Conservation (phyloP, 2,113 vertebrate species). For the Pholis gunnellus region DNA sequence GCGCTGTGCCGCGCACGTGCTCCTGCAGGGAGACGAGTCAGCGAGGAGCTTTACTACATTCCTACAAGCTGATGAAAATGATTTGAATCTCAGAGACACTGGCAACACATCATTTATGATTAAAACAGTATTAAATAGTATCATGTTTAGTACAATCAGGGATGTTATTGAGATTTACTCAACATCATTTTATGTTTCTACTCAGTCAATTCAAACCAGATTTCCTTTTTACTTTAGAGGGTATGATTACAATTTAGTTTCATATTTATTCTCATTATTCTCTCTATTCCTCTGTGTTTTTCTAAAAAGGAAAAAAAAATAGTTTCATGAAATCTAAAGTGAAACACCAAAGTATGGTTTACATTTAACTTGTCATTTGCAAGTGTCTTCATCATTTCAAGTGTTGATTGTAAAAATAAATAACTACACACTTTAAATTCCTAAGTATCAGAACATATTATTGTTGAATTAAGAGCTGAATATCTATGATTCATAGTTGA, state of each 20-base stretch:
- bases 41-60: constrained; percentile 22
- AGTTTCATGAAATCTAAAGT: too few relatives aligned
- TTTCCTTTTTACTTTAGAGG: too few relatives aligned
- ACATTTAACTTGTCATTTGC: too few relatives aligned
- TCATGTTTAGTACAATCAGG: not conserved
- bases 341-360: too few relatives aligned
- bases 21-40: constrained; percentile 24
- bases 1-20: not conserved
- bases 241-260: too few relatives aligned
- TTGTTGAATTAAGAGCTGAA: not conserved
- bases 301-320: not conserved
- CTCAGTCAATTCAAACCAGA: not conserved
- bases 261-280: too few relatives aligned
- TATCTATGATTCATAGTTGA: not conserved
- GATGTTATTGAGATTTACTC: not conserved
- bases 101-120: not conserved
- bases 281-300: too few relatives aligned
- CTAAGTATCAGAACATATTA: not conserved
- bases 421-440: not conserved
- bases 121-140: not conserved
- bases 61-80: constrained; percentile 25
- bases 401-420: too few relatives aligned
- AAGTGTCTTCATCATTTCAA: too few relatives aligned
- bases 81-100: not conserved
- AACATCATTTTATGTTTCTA: too few relatives aligned